phyloP scores from a whole-genome alignment of 2,113 vertebrate genomes.

The Boulengeromyrus knoepffleri region DNA sequence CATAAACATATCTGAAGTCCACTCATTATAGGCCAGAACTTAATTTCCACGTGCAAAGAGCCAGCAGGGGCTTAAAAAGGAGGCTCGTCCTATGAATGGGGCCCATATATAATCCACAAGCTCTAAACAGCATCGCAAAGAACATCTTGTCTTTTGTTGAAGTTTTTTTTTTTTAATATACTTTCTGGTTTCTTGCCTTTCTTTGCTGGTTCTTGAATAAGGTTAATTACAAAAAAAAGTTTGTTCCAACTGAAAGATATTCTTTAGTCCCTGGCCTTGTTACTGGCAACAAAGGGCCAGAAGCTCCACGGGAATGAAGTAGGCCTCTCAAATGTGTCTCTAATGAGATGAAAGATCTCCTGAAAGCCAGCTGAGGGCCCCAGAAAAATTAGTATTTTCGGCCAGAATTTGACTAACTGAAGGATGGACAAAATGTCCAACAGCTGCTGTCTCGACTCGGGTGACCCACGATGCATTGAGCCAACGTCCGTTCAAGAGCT shows the following conservation, averaged over 20 bases:
- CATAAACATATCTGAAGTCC: conserved; percentile 26
- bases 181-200: conserved; percentile 22
- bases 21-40: conserved; percentile 24
- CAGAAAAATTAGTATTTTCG: conserved; percentile 10
- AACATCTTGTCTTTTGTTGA: conserved; percentile 29
- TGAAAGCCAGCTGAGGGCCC: conserved; percentile 7
- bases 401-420: conserved; percentile 21
- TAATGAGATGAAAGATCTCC: conserved; percentile 21
- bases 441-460: not conserved
- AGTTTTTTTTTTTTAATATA: conserved; percentile 27
- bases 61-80: conserved; percentile 2
- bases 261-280: conserved; percentile 25
- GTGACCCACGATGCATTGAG: not conserved
- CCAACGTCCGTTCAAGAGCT: not conserved
- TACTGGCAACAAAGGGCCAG: conserved; percentile 20
- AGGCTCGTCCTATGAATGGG: conserved; percentile 4
- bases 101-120: conserved; percentile 21
- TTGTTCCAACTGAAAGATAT: conserved; percentile 22
- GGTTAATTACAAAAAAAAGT: conserved; percentile 30
- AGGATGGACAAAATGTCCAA: conserved; percentile 16
- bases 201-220: conserved; percentile 20
- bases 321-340: conserved; percentile 19
- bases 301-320: not conserved
- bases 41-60: conserved; percentile 25
- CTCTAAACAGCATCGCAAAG: conserved; percentile 24